phyloP scores from a whole-genome alignment of 2,797 vertebrate genomes.

The Crocidura indochinensis region DNA sequence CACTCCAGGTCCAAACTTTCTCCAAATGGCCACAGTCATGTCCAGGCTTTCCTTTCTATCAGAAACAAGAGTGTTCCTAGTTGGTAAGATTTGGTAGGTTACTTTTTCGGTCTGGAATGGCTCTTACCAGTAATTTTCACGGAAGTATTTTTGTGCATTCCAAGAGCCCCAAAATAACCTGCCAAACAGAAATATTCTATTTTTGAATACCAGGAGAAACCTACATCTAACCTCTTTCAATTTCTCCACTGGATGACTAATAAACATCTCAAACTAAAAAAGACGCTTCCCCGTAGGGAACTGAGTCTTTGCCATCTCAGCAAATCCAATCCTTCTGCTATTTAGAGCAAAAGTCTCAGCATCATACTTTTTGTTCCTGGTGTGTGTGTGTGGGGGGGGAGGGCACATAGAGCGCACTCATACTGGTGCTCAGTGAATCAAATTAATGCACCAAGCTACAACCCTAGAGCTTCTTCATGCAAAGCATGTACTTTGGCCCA shows the following conservation, averaged over 20 bases:
- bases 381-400: too few relatives aligned
- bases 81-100: too few relatives aligned
- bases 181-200: background rate
- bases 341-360: background rate
- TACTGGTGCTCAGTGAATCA: background rate
- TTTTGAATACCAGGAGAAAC: background rate
- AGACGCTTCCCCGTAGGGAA: background rate
- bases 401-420: too few relatives aligned
- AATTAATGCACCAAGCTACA: background rate
- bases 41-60: background rate
- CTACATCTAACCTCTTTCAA: background rate
- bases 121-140: background rate
- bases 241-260: background rate
- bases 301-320: constrained; percentile 9
- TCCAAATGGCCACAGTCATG: background rate
- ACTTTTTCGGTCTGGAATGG: background rate
- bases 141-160: background rate
- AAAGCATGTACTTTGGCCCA: too few relatives aligned
- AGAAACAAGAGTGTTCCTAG: too few relatives aligned
- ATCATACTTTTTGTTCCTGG: too few relatives aligned
- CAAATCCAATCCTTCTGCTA: background rate
- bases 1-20: background rate
- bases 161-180: background rate
- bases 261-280: constrained; percentile 29
- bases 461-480: too few relatives aligned